Evolutionary conservation across 2,888 invertebrate genomes (phyloP).

Genomic region (Lacanobia oleracea): DNA sequence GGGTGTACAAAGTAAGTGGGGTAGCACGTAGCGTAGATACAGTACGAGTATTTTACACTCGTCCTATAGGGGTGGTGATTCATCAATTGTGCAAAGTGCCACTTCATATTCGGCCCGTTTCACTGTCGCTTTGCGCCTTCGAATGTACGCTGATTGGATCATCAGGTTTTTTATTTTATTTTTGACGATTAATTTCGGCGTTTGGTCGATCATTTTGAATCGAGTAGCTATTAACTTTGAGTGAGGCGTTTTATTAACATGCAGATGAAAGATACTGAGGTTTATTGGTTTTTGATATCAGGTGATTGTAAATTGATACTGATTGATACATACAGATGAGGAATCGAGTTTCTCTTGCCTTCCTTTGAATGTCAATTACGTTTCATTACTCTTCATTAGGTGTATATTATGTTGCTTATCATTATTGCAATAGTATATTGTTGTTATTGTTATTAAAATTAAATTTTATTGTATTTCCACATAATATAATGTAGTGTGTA

Average conservation of each 20-base stretch:
- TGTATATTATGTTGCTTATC: not conserved
- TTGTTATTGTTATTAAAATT: no score
- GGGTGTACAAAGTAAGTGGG: conserved; percentile 52
- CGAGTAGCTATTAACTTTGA: conserved; percentile 61
- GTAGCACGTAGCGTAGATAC: conserved; percentile 35
- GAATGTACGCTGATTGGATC: conserved; percentile 79
- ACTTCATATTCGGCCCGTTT: conserved; percentile 85
- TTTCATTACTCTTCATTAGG: not conserved
- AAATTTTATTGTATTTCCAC: no score
- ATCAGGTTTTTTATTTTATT: conserved; percentile 72
- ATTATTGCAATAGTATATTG: not conserved
- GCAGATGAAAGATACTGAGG: conserved; percentile 38
- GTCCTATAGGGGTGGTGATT: conserved; percentile 79
- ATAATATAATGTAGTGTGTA: no score
- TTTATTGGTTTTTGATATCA: conserved; percentile 44
- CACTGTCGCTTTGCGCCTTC: conserved; percentile 80
- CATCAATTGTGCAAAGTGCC: conserved; percentile 87
- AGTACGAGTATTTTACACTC: conserved; percentile 47
- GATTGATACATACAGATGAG: not conserved
- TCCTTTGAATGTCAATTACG: not conserved
- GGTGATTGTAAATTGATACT: conserved; percentile 12
- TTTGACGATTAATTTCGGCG: conserved; percentile 57
- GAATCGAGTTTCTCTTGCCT: not conserved
- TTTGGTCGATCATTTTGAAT: conserved; percentile 40
- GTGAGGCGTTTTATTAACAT: conserved; percentile 53